A percentile compares a stretch with the other conserved stretches of the same genome.
phyloP scores from a whole-genome alignment of 2,888 invertebrate species.

The Ellobium chinense region DNA sequence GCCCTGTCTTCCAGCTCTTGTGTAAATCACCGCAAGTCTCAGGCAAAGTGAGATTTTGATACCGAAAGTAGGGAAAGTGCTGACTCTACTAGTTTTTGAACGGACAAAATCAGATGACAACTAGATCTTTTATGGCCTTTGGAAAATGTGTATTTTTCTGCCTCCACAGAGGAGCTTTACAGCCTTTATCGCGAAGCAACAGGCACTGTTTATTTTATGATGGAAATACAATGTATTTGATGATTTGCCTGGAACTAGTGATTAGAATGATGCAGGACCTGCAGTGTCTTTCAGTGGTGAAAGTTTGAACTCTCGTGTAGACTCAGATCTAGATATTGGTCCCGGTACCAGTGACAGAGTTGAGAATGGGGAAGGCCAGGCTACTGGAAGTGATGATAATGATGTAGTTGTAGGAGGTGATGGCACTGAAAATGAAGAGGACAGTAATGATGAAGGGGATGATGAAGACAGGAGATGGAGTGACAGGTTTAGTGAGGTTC shows the following conservation, averaged over 20 bases:
- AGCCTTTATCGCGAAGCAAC: background rate
- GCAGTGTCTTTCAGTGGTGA: background rate
- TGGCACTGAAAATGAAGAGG: too few species aligned
- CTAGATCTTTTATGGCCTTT: background rate
- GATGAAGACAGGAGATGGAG: too few species aligned
- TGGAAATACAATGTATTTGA: background rate
- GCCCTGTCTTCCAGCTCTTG: background rate
- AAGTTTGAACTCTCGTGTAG: too few species aligned
- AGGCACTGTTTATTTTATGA: too few species aligned
- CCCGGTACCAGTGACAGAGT: too few species aligned
- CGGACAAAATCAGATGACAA: background rate
- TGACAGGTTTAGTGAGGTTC: too few species aligned
- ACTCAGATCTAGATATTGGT: background rate
- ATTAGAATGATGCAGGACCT: too few species aligned
- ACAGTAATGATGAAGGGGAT: too few species aligned
- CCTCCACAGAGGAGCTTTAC: background rate
- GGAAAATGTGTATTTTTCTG: background rate
- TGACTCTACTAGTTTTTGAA: background rate
- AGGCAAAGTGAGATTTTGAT: background rate
- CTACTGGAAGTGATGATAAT: too few species aligned
- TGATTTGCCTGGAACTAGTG: background rate
- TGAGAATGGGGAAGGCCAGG: too few species aligned
- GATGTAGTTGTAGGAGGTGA: too few species aligned
- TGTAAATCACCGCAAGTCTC: background rate
- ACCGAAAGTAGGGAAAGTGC: background rate